Conservation (phyloP, 2,113 vertebrate species). For the Hippocampus comes region DNA sequence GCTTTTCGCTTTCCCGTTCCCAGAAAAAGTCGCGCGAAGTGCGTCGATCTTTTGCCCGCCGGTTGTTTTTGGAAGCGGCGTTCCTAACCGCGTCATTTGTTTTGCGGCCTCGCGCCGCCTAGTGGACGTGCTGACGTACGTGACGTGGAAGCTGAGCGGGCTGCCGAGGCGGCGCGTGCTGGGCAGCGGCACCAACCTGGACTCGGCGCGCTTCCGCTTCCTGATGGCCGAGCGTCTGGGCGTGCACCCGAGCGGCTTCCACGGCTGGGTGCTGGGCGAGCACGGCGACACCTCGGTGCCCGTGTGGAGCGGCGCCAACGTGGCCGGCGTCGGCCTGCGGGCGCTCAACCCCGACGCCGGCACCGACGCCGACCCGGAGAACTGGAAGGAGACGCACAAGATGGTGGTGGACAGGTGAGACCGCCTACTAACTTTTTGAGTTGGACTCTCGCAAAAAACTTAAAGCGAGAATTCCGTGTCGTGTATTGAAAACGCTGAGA, state of each 20-base stretch:
- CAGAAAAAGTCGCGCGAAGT: too few relatives aligned
- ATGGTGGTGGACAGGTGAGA: slow-evolving; percentile 88
- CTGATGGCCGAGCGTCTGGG: slow-evolving; percentile 88
- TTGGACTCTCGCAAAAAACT: too few relatives aligned
- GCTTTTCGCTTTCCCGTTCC: neutral
- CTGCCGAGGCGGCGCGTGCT: slow-evolving; percentile 91
- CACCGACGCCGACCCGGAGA: slow-evolving; percentile 80
- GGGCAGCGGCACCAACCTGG: slow-evolving; percentile 95
- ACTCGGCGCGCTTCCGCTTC: slow-evolving; percentile 91
- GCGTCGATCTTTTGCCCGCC: too few relatives aligned
- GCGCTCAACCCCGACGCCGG: slow-evolving; percentile 87
- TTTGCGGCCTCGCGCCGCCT: neutral
- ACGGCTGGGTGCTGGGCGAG: slow-evolving; percentile 93
- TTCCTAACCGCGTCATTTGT: neutral
- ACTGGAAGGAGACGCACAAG: slow-evolving; percentile 92
- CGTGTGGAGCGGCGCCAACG: slow-evolving; percentile 93
- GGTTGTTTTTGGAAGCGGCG: neutral
- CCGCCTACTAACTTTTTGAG: too few relatives aligned
- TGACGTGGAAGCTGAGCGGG: slow-evolving; percentile 96
- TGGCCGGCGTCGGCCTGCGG: slow-evolving; percentile 90
- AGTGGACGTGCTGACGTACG: slow-evolving; percentile 95
- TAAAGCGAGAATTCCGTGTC: too few relatives aligned
- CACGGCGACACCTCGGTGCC: slow-evolving; percentile 94
- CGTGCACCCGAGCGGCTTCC: slow-evolving; percentile 88
- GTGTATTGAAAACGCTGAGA: too few relatives aligned